Conservation (phyloP, 2,888 invertebrate genomes). For the Gryllus longicercus region DNA sequence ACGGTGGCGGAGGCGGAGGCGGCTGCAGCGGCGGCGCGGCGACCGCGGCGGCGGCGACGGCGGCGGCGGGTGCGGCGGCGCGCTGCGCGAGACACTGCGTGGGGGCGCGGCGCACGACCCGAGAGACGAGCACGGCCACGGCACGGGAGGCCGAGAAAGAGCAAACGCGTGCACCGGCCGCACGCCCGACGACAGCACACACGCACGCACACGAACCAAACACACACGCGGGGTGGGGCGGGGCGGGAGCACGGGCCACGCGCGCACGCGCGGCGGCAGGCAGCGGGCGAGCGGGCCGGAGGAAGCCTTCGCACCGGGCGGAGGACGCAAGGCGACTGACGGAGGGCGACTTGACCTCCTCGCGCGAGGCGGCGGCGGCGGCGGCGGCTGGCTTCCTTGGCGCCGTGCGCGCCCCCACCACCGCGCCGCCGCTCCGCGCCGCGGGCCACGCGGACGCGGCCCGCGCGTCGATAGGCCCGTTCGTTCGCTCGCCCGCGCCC, state of each 20-base stretch:
- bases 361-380: neutral
- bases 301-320: neutral
- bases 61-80: conserved; percentile 10
- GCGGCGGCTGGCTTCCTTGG: neutral
- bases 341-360: neutral
- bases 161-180: neutral
- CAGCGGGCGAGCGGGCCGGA: too few species aligned
- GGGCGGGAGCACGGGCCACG: neutral
- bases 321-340: conserved; percentile 17
- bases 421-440: neutral
- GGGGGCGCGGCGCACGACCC: neutral
- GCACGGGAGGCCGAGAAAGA: neutral
- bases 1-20: neutral
- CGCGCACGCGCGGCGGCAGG: neutral
- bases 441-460: neutral
- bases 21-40: neutral
- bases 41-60: conserved; percentile 17
- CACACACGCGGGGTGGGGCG: neutral
- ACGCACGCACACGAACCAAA: neutral
- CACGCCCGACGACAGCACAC: neutral
- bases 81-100: neutral
- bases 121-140: neutral
- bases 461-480: neutral
- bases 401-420: neutral
- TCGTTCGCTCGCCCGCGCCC: neutral